A percentile compares a stretch with the other conserved stretches of the same genome.
Evolutionary conservation across 2,113 vertebrate genomes (phyloP).

Genomic region (Paraplagusia blochii): DNA sequence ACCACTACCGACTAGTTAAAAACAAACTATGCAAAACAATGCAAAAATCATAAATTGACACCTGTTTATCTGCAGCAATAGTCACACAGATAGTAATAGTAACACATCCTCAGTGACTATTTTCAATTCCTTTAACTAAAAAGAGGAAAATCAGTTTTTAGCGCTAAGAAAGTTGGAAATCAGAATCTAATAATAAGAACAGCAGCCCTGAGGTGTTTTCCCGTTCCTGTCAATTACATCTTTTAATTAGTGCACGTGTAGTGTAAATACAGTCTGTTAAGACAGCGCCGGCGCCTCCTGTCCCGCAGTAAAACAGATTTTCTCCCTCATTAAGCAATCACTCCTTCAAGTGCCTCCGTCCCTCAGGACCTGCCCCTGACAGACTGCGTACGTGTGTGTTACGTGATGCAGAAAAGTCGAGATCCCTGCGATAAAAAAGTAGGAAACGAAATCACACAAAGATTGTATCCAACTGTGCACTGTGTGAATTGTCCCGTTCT

Average conservation of each 20-base stretch:
- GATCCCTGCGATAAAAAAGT: neutral
- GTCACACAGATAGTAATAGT: no score
- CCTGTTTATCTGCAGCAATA: no score
- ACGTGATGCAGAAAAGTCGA: constrained; percentile 23
- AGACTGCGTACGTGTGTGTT: constrained; percentile 1
- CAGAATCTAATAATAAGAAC: constrained; percentile 50
- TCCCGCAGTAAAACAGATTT: constrained; percentile 68
- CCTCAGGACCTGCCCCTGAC: constrained; percentile 61
- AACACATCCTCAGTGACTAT: neutral
- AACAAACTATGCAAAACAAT: no score
- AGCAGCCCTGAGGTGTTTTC: constrained; percentile 33
- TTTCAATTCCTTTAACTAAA: neutral
- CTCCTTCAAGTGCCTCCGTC: constrained; percentile 70
- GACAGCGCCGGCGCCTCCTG: constrained; percentile 60
- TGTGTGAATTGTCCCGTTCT: neutral
- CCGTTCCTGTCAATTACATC: constrained; percentile 66
- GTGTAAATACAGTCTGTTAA: constrained; percentile 72
- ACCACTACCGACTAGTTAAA: no score
- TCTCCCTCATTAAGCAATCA: constrained; percentile 73
- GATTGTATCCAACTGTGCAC: neutral
- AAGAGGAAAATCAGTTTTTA: neutral
- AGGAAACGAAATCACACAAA: constrained; percentile 6
- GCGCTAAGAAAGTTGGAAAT: constrained; percentile 13
- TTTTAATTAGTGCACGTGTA: constrained; percentile 74
- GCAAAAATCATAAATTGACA: no score